Evolutionary conservation across 1,140 invertebrate genomes (phyloP), one percentile per base, ranked within the genome.

Genomic region (Ptiloglossa arizonensis): DNA sequence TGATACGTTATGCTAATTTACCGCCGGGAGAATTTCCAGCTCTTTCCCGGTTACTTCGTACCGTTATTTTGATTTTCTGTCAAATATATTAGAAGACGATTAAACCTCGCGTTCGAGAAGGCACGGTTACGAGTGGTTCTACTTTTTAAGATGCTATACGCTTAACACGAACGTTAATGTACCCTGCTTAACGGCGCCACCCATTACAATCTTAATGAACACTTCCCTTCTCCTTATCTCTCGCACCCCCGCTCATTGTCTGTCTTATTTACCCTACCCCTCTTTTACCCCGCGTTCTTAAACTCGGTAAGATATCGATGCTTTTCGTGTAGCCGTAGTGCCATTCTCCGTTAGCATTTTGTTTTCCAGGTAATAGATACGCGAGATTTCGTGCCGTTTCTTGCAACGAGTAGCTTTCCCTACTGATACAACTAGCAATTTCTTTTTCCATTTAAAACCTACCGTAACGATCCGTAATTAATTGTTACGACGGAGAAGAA

Each of bases 181-280:
- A 69, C 60, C 64, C 83, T 88, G 76, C 87, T 88, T 88, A 88
- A 88, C 85, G 83, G 54, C 54, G 54, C 29, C 86, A 80, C 79
- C 83, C 81, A 88, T 87, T 86, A 88, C 79, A 81, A 79, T 81
- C 81, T 87, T 88, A 88, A 87, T 88, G 87, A 88, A 86, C 80
- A 86, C 82, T 87, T 64, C 48, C 48, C 71, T 69, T 64, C 57
- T 63, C 76, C 70, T 62, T 78, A 71, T 80, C 67, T 78, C 44
- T 56, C 68, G 52, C 75, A 57, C 46, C 68, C 57, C 46, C n/a
- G 48, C 57, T 57, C 35, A 41, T 71, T 87, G 64, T 81, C 54
- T 29, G 27, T 76, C 59, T 69, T 38, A 46, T 79, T 86, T 44
- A 71, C 66, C 64, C 32, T 22, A 32, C 3, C 24, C 15, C 52